Evolutionary conservation across 2,888 invertebrate species (phyloP).

Genomic region (Monoplex corrugatus): DNA sequence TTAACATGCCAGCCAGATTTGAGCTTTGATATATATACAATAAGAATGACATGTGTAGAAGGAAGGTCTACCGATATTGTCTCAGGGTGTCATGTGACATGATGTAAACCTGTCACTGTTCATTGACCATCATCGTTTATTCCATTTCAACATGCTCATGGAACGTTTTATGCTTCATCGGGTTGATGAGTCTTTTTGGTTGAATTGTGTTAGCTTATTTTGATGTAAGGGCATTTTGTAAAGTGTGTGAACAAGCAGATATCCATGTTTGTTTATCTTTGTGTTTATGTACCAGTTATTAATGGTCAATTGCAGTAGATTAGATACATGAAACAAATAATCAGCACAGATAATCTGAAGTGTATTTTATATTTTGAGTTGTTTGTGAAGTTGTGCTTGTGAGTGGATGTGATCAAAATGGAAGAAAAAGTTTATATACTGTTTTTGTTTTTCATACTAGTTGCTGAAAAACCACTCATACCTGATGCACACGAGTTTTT

Average conservation of each 20-base stretch:
- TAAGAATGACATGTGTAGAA: constrained; percentile 1
- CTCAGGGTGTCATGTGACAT: constrained; percentile 18
- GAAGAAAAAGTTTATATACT: too few species aligned
- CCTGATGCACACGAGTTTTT: too few species aligned
- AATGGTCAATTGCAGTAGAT: background rate
- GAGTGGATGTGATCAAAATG: too few species aligned
- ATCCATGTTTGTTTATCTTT: background rate
- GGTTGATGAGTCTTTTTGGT: background rate
- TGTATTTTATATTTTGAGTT: background rate
- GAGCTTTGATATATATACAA: background rate
- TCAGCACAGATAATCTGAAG: background rate
- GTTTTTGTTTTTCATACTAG: too few species aligned
- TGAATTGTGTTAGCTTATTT: background rate
- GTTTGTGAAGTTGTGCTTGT: too few species aligned
- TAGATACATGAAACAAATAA: background rate
- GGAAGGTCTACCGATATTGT: constrained; percentile 3
- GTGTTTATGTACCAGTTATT: background rate
- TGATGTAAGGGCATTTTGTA: background rate
- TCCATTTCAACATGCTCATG: constrained; percentile 5
- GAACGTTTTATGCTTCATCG: background rate
- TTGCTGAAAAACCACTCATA: too few species aligned
- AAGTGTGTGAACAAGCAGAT: background rate
- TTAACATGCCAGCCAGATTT: background rate
- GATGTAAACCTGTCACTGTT: background rate
- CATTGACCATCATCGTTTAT: background rate